A percentile compares a stretch with the other conserved stretches of the same genome.
These are phyloP conservation scores for Spilogale gracilis DNA, from an alignment of 2,113 vertebrate genomes.

Conservation along the genomic window DNA sequence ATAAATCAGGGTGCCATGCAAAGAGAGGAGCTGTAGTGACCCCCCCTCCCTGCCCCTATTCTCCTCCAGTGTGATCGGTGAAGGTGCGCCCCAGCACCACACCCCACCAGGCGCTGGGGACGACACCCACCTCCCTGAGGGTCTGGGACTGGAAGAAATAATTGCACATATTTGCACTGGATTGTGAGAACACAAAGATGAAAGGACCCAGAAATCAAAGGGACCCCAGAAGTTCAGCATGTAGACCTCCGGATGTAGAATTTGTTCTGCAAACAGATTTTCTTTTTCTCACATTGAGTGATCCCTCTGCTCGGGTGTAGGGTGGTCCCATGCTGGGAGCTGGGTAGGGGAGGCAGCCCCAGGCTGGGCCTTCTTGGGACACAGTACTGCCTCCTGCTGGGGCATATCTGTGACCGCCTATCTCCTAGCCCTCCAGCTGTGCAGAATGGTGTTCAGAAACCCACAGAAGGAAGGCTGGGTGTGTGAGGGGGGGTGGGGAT, in stretches of 20 bases:
- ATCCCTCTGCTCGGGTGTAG: neutral
- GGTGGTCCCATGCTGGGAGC: neutral
- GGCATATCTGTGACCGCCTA: neutral
- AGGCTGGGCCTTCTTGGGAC: neutral
- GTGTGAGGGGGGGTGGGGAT: no score
- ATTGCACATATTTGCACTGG: neutral
- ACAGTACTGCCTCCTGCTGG: neutral
- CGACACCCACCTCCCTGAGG: neutral
- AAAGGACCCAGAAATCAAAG: constrained; percentile 45
- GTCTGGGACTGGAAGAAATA: neutral
- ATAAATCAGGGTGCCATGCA: neutral
- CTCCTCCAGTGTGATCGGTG: neutral
- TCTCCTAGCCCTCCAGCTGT: neutral
- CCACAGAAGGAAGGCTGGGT: neutral
- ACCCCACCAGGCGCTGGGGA: neutral
- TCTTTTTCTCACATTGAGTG: neutral
- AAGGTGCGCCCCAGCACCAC: neutral
- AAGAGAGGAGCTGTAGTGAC: neutral
- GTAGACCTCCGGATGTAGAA: neutral
- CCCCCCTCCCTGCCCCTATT: neutral
- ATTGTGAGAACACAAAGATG: neutral
- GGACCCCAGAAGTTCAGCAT: neutral
- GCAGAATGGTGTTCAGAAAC: neutral
- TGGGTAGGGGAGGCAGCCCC: neutral
- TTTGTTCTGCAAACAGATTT: neutral